Base-by-base conservation (phyloP, 2,797 vertebrate species). In the Lepus townsendii region DNA sequence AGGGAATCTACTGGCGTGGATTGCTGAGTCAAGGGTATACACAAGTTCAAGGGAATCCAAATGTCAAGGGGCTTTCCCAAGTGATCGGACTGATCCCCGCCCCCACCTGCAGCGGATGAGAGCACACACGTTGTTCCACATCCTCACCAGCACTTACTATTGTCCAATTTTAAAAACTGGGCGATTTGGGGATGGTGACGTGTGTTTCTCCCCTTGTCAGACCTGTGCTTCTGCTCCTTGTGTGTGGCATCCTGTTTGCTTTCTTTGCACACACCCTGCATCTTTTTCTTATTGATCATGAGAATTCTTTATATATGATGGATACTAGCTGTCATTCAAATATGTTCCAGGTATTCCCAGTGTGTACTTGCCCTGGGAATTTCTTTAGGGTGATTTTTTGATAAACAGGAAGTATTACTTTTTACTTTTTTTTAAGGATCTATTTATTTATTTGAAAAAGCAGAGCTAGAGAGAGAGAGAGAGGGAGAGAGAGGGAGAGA, bases 281-380 rank as follows among this genome's bases (percentile, higher is more conserved):
- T n/a, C 14, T 75, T 68, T 60, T 66, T 82, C 42, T 66, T 76
- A 14, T 42, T 47, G 71, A 83, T 57, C 30, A 42, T 47, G 42
- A 71, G n/a, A 54, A 20, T 68, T 78, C 71, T 90, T 87, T 32
- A 30, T 27, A 30, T 66, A 60, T 57, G 57, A 80, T 75, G 52
- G 47, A n/a, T 54, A 30, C 50, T 11, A 62, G 66, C 50, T 60
- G 42, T 38, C 57, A 27, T 80, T 88, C 47, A 72, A 84, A 72
- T 47, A 2, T 54, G 5, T 57, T 76, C 19, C n/a, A 72, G 66
- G 71, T 12, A 20, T 9, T 68, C 57, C 32, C 19, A 50, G 27
- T 19, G 27, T 6, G 30, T 17, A 42, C 4, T 4, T 22, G 38
- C 10, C 50, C 42, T 83, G 62, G 68, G 57, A 42, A 65, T 93